A percentile compares a stretch with the other conserved stretches of the same genome.
Evolutionary conservation across 2,888 invertebrate species (phyloP).

Genomic region (Lomographa bimaculata): DNA sequence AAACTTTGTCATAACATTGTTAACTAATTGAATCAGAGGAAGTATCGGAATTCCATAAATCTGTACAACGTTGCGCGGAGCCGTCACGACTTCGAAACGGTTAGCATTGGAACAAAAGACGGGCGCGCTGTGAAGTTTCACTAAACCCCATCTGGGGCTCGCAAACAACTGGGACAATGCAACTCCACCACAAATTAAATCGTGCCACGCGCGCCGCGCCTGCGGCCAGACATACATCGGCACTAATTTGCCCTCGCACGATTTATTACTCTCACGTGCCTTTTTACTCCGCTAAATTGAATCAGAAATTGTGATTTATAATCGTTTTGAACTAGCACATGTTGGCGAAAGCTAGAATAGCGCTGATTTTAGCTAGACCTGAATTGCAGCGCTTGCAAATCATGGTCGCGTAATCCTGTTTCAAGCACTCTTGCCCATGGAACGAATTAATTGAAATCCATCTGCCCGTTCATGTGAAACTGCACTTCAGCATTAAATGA

Average conservation of each 20-base stretch:
- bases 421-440: slow-evolving; percentile 29
- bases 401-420: slow-evolving; percentile 38
- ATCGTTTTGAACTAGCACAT: slow-evolving; percentile 20
- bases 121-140: slow-evolving; percentile 47
- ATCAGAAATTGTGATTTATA: slow-evolving; percentile 48
- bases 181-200: slow-evolving; percentile 60
- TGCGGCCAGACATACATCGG: slow-evolving; percentile 58
- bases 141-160: slow-evolving; percentile 48
- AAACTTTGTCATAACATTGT: slow-evolving; percentile 25
- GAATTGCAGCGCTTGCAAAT: slow-evolving; percentile 33
- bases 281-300: slow-evolving; percentile 53
- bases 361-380: slow-evolving; percentile 28
- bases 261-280: slow-evolving; percentile 58
- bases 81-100: slow-evolving; percentile 45
- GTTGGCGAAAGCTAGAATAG: slow-evolving; percentile 20
- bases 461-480: slow-evolving; percentile 39
- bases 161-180: slow-evolving; percentile 61
- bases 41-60: slow-evolving; percentile 51
- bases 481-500: slow-evolving; percentile 42
- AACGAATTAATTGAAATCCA: slow-evolving; percentile 50
- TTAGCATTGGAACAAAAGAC: slow-evolving; percentile 56
- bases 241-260: slow-evolving; percentile 59
- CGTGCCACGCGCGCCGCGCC: slow-evolving; percentile 38
- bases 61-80: slow-evolving; percentile 32
- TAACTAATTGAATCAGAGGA: slow-evolving; percentile 29